These are phyloP conservation scores for Poeciliopsis gracilis DNA, from an alignment of 2,797 vertebrate species.

Conservation along the genomic window DNA sequence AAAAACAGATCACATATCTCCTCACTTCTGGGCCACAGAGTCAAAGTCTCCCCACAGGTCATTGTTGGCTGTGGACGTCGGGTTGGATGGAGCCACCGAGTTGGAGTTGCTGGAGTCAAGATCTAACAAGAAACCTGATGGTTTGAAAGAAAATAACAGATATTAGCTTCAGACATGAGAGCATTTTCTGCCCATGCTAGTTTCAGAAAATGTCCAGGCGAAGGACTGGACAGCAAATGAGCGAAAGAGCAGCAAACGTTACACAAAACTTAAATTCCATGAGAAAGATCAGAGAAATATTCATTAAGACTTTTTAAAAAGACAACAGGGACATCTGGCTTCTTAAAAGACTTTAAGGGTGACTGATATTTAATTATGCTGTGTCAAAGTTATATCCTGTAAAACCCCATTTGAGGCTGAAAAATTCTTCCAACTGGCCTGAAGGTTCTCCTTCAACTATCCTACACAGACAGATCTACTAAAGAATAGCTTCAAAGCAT, in stretches of 20 bases:
- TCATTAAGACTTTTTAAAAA: not conserved
- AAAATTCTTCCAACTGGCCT: not conserved
- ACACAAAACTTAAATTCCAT: not conserved
- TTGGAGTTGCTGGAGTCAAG: conserved; percentile 86
- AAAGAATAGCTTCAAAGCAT: not conserved
- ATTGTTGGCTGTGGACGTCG: conserved; percentile 58
- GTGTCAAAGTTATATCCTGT: not conserved
- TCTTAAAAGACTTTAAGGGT: not conserved
- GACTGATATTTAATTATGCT: not conserved
- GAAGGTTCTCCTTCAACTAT: not conserved
- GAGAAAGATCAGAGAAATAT: not conserved
- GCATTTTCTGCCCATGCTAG: not conserved
- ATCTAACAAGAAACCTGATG: conserved; percentile 87
- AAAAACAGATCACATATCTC: not conserved
- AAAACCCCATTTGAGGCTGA: not conserved
- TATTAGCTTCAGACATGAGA: not conserved
- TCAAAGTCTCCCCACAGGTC: conserved; percentile 94
- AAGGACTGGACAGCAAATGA: not conserved
- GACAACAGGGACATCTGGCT: not conserved
- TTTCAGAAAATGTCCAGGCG: not conserved
- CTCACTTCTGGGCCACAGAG: conserved; percentile 87
- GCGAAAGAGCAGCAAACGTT: not conserved
- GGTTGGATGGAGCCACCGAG: conserved; percentile 72
- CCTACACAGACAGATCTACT: not conserved
- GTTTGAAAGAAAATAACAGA: not conserved